Evolutionary conservation across 2,113 vertebrate genomes (phyloP).

Genomic region (Meles meles): DNA sequence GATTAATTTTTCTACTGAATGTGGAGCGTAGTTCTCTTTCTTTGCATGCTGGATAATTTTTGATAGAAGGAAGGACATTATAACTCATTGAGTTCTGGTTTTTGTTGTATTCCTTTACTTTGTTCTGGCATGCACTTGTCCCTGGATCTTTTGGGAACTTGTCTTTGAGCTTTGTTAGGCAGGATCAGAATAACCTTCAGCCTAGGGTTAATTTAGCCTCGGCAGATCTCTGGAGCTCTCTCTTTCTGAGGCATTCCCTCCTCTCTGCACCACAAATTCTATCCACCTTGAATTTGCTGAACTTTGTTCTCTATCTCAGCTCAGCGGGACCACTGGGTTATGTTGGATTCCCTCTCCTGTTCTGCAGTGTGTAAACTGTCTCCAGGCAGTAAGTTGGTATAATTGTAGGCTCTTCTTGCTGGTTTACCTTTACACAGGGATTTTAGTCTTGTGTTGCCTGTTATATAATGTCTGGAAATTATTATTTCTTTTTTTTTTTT

Average conservation of each 20-base stretch:
- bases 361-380: neutral
- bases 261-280: neutral
- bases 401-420: neutral
- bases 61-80: neutral
- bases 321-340: neutral
- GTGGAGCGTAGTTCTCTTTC: neutral
- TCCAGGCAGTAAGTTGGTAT: neutral
- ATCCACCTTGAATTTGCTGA: neutral
- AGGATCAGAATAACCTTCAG: neutral
- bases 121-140: neutral
- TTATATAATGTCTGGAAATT: neutral
- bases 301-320: neutral
- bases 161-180: neutral
- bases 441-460: neutral
- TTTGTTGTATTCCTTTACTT: neutral
- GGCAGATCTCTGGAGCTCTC: neutral
- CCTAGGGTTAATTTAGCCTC: neutral
- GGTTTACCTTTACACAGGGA: neutral
- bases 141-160: neutral
- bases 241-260: neutral
- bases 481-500: neutral
- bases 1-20: neutral
- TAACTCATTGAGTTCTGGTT: neutral
- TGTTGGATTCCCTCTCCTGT: neutral
- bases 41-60: neutral